These are phyloP conservation scores for Dasyprocta punctata DNA, from an alignment of 2,113 vertebrate genomes.

Conservation along the genomic window DNA sequence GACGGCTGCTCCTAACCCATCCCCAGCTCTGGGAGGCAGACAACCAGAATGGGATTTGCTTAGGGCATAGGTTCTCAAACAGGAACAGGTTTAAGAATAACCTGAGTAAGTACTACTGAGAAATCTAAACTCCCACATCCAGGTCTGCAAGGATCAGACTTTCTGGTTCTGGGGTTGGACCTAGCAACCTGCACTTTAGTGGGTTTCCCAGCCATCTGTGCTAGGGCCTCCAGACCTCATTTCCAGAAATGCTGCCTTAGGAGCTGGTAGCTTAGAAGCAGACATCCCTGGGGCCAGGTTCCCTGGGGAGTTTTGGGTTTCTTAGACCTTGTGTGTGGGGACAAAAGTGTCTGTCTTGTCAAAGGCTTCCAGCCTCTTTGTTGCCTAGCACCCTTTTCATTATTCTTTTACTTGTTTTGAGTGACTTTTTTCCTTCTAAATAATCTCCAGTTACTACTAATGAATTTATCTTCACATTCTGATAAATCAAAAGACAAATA, in stretches of 20 bases:
- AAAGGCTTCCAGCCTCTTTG: neutral
- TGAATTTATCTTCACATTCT: neutral
- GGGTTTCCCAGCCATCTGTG: neutral
- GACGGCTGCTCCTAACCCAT: slow-evolving; percentile 60
- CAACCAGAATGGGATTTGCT: slow-evolving; percentile 52
- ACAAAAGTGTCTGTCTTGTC: neutral
- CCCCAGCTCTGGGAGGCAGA: slow-evolving; percentile 73
- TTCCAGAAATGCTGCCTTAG: neutral
- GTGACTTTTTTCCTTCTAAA: neutral
- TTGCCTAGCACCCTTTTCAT: neutral
- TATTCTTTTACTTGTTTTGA: neutral
- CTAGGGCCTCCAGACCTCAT: neutral
- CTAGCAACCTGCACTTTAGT: neutral
- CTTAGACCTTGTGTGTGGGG: neutral
- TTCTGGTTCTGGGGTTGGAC: neutral
- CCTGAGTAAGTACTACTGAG: neutral
- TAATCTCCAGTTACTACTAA: neutral
- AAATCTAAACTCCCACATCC: neutral
- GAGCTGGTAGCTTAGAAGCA: neutral
- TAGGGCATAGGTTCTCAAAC: neutral
- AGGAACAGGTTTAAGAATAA: neutral
- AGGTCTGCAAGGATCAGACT: neutral
- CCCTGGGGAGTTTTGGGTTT: neutral
- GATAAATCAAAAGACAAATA: neutral
- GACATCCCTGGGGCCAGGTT: neutral